A percentile compares a stretch with the other conserved stretches of the same genome.
Conservation (phyloP, 2,888 invertebrate genomes). For the Mimumesa dahlbomi region DNA sequence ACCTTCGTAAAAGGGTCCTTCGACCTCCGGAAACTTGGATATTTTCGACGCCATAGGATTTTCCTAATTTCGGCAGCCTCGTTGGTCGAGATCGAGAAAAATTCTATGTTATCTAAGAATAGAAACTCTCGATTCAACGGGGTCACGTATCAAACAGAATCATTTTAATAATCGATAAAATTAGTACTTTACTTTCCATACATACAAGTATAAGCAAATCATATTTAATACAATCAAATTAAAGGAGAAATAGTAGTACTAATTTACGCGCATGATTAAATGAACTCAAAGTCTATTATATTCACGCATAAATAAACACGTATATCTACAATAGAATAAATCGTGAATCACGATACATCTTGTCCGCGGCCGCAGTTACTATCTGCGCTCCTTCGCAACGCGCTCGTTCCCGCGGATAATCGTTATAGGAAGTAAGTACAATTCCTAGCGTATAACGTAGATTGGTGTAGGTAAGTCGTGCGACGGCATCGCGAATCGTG, state of each 20-base stretch:
- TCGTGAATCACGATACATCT: conserved; percentile 1
- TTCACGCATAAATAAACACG: too few relatives aligned
- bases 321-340: too few relatives aligned
- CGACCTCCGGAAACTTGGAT: conserved; percentile 15
- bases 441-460: conserved; percentile 46
- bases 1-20: conserved; percentile 39
- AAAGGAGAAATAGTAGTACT: too few relatives aligned
- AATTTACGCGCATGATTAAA: too few relatives aligned
- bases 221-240: too few relatives aligned
- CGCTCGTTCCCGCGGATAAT: conserved; percentile 41
- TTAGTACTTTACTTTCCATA: too few relatives aligned
- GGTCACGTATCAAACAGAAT: too few relatives aligned
- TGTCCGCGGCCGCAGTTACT: conserved; percentile 9
- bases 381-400: conserved; percentile 13
- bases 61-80: background rate
- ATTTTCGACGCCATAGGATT: conserved; percentile 24
- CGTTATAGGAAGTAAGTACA: conserved; percentile 59
- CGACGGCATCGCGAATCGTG: conserved; percentile 49
- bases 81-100: background rate
- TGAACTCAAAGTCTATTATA: too few relatives aligned
- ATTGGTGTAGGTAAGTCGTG: conserved; percentile 44
- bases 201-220: too few relatives aligned
- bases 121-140: too few relatives aligned
- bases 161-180: too few relatives aligned
- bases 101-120: too few relatives aligned